Base-by-base conservation (phyloP, 2,888 invertebrate genomes). In the Lottia scabra region DNA sequence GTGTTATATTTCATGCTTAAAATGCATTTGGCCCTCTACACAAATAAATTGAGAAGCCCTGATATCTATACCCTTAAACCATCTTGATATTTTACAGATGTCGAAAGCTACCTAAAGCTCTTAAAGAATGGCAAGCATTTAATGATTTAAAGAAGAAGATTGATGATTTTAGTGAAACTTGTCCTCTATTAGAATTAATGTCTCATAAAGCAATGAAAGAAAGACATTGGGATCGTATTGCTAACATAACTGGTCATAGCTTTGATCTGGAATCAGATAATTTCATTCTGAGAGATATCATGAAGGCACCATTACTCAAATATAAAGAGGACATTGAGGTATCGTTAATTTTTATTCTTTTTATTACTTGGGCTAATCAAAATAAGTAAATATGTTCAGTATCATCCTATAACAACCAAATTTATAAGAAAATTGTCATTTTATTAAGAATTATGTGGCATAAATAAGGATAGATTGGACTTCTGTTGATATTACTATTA, bases 121-220 rank as follows among this genome's bases (percentile, higher is more conserved):
- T 96, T 93, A 94, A 94, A 85, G 94, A 95, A 70, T 96, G 96
- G 96, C 95, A 95, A 0, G 96, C 96, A 0, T 97, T 91, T 85
- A 92, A 94, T 69, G 96, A 95, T 80, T 89, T 97, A 73, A 96
- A 95, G 86, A 93, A 93, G 78, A 96, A 95, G 90, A 96, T 97
- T 75, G 96, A 96, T 81, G 96, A 96, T 86, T 96, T 97, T 87
- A 96, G 94, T 86, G 94, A 96, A 88, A 94, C 94, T 12, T 95
- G 95, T 85, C 96, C 96, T 0, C 87, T 97, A 45, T 89, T 96
- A 43, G 95, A 96, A 87, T 84, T 96, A 79, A 96, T 97, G 96
- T 94, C 95, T 4, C 94, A 95, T 84, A 95, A 95, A 86, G 93
- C 95, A 1, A 94, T 95, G 94, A 94, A 94, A 86, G 93, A 93